A percentile compares a stretch with the other conserved stretches of the same genome.
Evolutionary conservation across 2,113 vertebrate genomes (phyloP).

Genomic region (Ariopsis seemanni): DNA sequence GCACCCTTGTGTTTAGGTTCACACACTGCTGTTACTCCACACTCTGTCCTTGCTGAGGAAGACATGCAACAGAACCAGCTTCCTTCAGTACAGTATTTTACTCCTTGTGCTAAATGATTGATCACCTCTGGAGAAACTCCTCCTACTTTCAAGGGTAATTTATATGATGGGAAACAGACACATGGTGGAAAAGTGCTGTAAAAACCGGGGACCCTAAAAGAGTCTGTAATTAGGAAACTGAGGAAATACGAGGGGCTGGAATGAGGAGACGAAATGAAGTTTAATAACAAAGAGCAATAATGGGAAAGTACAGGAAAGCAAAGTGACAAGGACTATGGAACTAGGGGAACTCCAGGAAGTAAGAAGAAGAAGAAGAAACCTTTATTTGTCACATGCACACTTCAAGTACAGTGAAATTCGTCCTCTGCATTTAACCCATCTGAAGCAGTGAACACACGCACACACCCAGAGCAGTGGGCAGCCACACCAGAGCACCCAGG

Average conservation of each 20-base stretch:
- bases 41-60: not conserved
- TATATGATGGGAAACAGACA: slow-evolving; percentile 7
- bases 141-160: not conserved
- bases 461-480: too few species aligned
- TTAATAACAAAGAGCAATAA: not conserved
- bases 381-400: too few species aligned
- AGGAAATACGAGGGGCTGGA: not conserved
- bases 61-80: not conserved
- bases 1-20: not conserved
- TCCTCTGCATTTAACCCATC: too few species aligned
- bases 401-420: too few species aligned
- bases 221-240: not conserved
- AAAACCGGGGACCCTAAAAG: not conserved
- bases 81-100: not conserved
- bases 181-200: not conserved
- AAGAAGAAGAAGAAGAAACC: too few species aligned
- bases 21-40: not conserved
- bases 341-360: slow-evolving; percentile 18
- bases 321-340: not conserved
- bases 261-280: not conserved
- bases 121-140: not conserved
- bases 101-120: not conserved
- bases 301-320: not conserved
- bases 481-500: too few species aligned
- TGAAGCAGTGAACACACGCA: too few species aligned